Percentiles rank a stretch among this genome's conserved stretches.
These are phyloP conservation scores for Hyposoter didymator DNA, from an alignment of 2,888 invertebrate species.

Conservation along the genomic window DNA sequence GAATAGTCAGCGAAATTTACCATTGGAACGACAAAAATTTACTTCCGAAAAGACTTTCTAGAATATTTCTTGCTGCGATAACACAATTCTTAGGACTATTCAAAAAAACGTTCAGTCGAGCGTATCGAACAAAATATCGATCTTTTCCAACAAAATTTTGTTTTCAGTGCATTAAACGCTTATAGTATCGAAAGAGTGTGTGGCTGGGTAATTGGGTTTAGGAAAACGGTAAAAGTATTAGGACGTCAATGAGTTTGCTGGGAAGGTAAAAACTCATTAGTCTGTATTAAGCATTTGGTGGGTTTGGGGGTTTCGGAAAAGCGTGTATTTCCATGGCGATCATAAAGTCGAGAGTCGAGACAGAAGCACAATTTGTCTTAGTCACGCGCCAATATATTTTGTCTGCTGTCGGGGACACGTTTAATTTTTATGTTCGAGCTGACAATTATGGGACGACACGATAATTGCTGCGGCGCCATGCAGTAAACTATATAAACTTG, in stretches of 20 bases:
- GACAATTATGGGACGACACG: background rate
- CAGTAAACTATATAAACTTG: background rate
- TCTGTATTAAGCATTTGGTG: constrained; percentile 46
- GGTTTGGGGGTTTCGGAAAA: constrained; percentile 34
- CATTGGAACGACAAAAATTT: too few species aligned
- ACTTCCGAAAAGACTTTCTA: too few species aligned
- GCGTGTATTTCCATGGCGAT: constrained; percentile 22
- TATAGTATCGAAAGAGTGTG: background rate
- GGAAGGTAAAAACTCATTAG: constrained; percentile 50
- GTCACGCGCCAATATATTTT: constrained; percentile 48
- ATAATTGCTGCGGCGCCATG: background rate
- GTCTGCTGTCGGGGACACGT: background rate
- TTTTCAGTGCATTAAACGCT: constrained; percentile 52
- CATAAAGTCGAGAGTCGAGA: constrained; percentile 25
- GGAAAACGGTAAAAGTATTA: constrained; percentile 14
- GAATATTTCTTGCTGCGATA: too few species aligned
- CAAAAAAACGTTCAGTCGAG: too few species aligned
- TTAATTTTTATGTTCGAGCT: background rate
- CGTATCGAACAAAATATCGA: too few species aligned
- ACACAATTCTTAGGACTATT: too few species aligned
- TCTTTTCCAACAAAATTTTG: too few species aligned
- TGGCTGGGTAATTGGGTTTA: background rate
- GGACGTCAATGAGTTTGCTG: constrained; percentile 33
- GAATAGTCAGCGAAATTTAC: too few species aligned
- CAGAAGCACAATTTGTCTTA: constrained; percentile 4